Base-by-base conservation (phyloP, 1,140 invertebrate species). In the Coenobita brevimanus region DNA sequence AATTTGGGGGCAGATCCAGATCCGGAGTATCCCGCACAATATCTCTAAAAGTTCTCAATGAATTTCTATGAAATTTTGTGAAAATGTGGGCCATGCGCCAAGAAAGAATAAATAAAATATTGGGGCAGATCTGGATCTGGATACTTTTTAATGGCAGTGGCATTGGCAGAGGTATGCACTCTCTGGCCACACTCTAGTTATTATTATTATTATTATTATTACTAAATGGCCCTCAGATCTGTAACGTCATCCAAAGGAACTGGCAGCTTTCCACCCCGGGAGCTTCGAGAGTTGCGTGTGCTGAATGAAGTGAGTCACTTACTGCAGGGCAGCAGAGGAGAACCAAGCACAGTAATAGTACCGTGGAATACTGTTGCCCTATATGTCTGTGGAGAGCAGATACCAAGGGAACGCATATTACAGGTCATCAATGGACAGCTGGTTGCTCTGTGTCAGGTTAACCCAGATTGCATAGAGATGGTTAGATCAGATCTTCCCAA, bases 351-450 rank as follows among this genome's bases (percentile, higher is more conserved):
- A 33, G 17, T 87, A 30, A 80, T 24, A 69, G 24, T 89, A n/a
- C 60, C 75, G 21, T 90, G 71, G 88, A 30, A n/a, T 57, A 79
- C 6, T 38, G 43, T 82, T 33, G 85, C 43, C 21, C 50, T 86
- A 13, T n/a, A 76, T 92, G 94, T 95, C 88, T 95, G 96, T 90
- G 97, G 91, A 54, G 97, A 94, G 93, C 97, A 96, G 88, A 97
- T 93, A 36, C 97, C 92, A 1, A 96, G 96, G 69, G 95, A 94
- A 3, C 94, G 92, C 87, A 95, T 93, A 79, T 94, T 93, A 10
- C 94, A 94, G 4, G 95, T 95, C 90, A 92, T 94, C 94, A 96
- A 95, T 38, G 96, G 95, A 6, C 93, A 91, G 95, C 96, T 92
- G 57, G 94, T 93, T 86, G 64, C 75, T 24, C 88, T 85, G n/a